Evolutionary conservation across 2,113 vertebrate species (phyloP), one percentile per base, ranked within the genome.

Genomic region (Lampris incognitus): DNA sequence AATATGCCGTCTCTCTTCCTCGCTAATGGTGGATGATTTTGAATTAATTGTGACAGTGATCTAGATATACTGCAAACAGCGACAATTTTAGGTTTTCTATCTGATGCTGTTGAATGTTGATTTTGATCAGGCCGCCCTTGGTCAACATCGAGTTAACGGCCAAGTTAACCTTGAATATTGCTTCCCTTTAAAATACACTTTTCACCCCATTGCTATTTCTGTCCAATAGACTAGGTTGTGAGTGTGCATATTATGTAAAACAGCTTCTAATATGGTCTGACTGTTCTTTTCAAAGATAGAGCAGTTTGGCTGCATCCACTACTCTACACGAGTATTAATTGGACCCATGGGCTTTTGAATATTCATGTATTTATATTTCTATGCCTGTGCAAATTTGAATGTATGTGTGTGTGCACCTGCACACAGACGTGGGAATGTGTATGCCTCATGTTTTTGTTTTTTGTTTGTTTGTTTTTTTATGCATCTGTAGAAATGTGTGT

Each of bases 191-290:
- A 39, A 55, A 57, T 39, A 9, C 39, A 36, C 59, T 60, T 49
- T 46, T 50, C n/a, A 46, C 40, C 57, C 56, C 48, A 36, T 65
- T 46, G 24, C 61, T 74, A 74, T 74, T 65, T 57, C 71, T 48
- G 44, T 57, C 37, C 41, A 13, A 36, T 37, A 24, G 50, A 60
- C 38, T 13, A 36, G 2, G 10, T 7, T 50, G 9, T 61, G 13
- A 59, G 57, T 59, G 55, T 69, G 44, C 2, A 57, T 11, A 24
- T 13, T 2, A 38, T 63, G 59, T 5, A 65, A 40, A 57, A 8
- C 3, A 39, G 55, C 38, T 50, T 58, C 63, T 75, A 42, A 50
- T 52, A 58, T 40, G 8, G 37, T 63, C 13, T 24, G 11, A 49
- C 46, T 24, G 55, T 60, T 50, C 68, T 70, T 59, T 58, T 61